Conservation (phyloP, 2,797 vertebrate genomes). For the Rhinophrynus dorsalis region DNA sequence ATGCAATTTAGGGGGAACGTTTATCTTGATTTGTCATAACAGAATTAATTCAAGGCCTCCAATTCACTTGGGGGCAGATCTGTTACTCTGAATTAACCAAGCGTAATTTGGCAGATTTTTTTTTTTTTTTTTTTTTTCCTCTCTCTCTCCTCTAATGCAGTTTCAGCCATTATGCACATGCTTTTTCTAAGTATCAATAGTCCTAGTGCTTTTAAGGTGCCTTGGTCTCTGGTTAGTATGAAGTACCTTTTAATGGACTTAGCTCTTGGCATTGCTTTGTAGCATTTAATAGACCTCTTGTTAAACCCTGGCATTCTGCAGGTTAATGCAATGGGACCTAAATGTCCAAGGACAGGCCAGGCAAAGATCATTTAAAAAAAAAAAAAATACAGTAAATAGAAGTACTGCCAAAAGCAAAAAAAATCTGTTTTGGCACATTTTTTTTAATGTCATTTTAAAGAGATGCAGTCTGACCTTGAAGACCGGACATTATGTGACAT, state of each 20-base stretch:
- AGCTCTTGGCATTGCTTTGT: slow-evolving; percentile 90
- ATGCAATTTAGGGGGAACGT: slow-evolving; percentile 99
- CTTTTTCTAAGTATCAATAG: slow-evolving; percentile 94
- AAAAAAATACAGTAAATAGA: too few species aligned
- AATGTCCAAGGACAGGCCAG: background rate
- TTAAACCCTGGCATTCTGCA: slow-evolving; percentile 26
- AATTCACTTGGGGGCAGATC: slow-evolving; percentile 99
- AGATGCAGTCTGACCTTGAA: slow-evolving; percentile 38
- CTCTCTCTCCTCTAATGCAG: slow-evolving; percentile 80
- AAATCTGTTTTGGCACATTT: too few species aligned
- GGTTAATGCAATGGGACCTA: slow-evolving; percentile 18
- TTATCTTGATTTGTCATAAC: slow-evolving; percentile 99
- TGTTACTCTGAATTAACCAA: slow-evolving; percentile 99
- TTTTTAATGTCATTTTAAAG: too few species aligned
- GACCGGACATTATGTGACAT: background rate
- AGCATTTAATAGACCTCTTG: slow-evolving; percentile 65
- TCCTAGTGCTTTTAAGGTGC: slow-evolving; percentile 96
- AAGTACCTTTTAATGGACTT: slow-evolving; percentile 95
- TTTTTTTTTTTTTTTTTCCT: slow-evolving; percentile 51
- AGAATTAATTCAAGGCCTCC: slow-evolving; percentile 99
- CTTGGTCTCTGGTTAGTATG: slow-evolving; percentile 90
- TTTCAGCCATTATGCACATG: slow-evolving; percentile 90
- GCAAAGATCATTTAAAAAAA: too few species aligned
- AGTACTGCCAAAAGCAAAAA: too few species aligned
- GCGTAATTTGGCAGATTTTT: slow-evolving; percentile 97